Base-by-base conservation (phyloP, 2,113 vertebrate genomes). In the Pipra filicauda region DNA sequence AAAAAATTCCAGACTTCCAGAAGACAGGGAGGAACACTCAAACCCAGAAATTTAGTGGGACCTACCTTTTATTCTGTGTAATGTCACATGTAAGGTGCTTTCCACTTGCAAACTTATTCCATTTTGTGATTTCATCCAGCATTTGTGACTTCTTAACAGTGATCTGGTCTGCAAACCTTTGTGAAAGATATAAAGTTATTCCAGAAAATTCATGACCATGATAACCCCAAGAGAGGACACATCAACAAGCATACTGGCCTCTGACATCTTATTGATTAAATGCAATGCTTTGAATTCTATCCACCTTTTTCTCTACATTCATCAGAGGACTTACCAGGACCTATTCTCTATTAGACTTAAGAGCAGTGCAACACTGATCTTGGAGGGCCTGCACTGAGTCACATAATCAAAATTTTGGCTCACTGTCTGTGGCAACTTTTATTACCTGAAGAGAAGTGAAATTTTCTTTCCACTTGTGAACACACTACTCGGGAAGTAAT, bases 241-340 rank as follows among this genome's bases (percentile, higher is more conserved):
- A 69, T 48, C 10, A 35, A 43, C 18, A 37, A 62, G 9, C 4
- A 27, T 26, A 26, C 31, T 41, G 23, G 13, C 17, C 24, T 73
- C 15, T 70, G 20, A 37, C 57, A 19, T 51, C 58, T 39, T 62
- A 43, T 3, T 28, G 5, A 74, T 74, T 15, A 74, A 91, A 88
- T 49, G 20, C 7, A 44, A 24, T 24, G 22, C 23, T 88, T 91
- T 74, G 51, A 87, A 72, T 75, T 89, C 30, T 78, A 23, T 28
- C 15, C 27, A 66, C 13, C 8, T 73, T 69, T 65, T 61, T 41
- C 52, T 78, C 8, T 11, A 14, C 3, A n/a, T 26, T 23, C 26
- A 31, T 19, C 0, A 0, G 17, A 78, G 23, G 12, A 89, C 17
- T 6, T 66, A 31, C 5, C 1, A 1, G 0, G 4, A 75, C 12